Evolutionary conservation across 2,113 vertebrate genomes (phyloP).

Genomic region (Pyrgilauda ruficollis): DNA sequence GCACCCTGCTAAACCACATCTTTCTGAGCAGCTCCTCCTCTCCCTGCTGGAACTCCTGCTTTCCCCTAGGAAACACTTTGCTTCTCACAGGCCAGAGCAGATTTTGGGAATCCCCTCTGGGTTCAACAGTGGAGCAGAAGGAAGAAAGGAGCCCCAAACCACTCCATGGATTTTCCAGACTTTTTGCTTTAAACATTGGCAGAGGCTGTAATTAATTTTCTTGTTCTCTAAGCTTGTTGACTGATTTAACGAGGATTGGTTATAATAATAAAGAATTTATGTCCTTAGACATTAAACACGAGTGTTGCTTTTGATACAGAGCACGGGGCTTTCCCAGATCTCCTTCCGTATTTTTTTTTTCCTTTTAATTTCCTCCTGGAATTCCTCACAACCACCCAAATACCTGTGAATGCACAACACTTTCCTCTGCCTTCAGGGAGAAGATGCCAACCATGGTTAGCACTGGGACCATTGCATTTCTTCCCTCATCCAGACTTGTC

Average conservation of each 20-base stretch:
- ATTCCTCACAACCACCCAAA: neutral
- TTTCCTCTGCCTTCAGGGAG: neutral
- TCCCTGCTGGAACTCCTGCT: neutral
- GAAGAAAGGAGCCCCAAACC: neutral
- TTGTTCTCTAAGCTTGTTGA: neutral
- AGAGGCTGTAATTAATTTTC: conserved; percentile 11
- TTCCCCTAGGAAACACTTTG: neutral
- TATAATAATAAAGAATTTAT: conserved; percentile 39
- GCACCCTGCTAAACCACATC: neutral
- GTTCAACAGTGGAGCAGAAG: neutral
- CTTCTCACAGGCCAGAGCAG: neutral
- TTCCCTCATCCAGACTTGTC: neutral
- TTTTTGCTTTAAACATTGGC: neutral
- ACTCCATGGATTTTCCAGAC: neutral
- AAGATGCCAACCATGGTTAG: neutral
- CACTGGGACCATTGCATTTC: neutral
- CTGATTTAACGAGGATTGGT: conserved; percentile 2
- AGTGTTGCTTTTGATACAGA: neutral
- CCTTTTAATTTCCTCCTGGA: conserved; percentile 24
- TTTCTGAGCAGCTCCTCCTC: neutral
- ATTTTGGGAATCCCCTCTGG: neutral
- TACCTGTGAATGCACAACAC: neutral
- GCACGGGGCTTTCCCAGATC: neutral
- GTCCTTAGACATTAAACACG: neutral
- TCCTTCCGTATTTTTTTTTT: neutral